Percentiles rank a stretch among this genome's conserved stretches.
Evolutionary conservation across 2,888 invertebrate genomes (phyloP).

Genomic region (Macrosoma leucophasiata): DNA sequence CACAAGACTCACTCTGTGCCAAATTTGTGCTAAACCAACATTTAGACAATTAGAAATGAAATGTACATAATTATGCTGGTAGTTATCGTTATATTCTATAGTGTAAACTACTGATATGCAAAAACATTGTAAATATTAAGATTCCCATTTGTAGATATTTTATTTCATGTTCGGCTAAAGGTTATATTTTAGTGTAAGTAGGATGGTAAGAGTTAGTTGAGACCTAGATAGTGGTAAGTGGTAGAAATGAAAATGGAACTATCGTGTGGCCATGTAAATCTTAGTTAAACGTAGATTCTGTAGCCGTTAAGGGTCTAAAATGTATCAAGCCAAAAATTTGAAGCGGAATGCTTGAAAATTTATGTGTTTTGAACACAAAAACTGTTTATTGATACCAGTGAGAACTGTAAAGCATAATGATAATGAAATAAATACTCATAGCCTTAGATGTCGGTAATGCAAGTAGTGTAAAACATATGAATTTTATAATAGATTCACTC

Average conservation of each 20-base stretch:
- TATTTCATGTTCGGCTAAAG: slow-evolving; percentile 31
- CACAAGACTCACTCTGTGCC: too few relatives aligned
- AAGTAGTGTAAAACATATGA: too few relatives aligned
- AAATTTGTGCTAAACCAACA: slow-evolving; percentile 42
- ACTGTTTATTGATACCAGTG: slow-evolving; percentile 56
- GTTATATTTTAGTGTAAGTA: slow-evolving; percentile 33
- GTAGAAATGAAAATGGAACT: slow-evolving; percentile 41
- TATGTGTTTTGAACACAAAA: slow-evolving; percentile 69
- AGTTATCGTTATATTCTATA: slow-evolving; percentile 34
- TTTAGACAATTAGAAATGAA: slow-evolving; percentile 48
- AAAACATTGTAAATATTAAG: slow-evolving; percentile 29
- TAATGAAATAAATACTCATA: slow-evolving; percentile 64
- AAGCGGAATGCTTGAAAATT: slow-evolving; percentile 74
- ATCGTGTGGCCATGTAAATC: slow-evolving; percentile 62
- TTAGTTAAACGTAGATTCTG: slow-evolving; percentile 40
- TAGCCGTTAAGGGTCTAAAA: slow-evolving; percentile 55
- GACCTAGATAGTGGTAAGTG: too few relatives aligned
- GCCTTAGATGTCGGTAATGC: slow-evolving; percentile 34
- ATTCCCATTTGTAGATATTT: slow-evolving; percentile 49
- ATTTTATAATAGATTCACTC: too few relatives aligned
- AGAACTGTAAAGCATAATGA: slow-evolving; percentile 54
- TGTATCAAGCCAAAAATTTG: slow-evolving; percentile 72
- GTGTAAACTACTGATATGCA: slow-evolving; percentile 23
- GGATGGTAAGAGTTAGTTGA: slow-evolving; percentile 36
- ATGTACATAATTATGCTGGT: slow-evolving; percentile 42